Evolutionary conservation across 2,113 vertebrate species (phyloP), one percentile per base, ranked within the genome.

Genomic region (Dunckerocampus dactyliophorus): DNA sequence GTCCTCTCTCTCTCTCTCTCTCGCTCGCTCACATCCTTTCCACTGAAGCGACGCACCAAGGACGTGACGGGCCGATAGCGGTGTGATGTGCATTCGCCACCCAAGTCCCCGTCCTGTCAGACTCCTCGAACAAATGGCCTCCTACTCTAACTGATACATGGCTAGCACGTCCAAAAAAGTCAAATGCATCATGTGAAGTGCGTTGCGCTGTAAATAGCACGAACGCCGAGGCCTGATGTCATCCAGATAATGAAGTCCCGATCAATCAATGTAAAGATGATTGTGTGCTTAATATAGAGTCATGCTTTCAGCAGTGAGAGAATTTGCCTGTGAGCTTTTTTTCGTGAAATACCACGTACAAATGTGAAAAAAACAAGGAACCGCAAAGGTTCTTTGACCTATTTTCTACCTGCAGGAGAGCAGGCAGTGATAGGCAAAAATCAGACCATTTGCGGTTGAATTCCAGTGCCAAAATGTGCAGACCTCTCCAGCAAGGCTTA

Each of bases 231-330:
- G 64, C 72, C 79, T 79, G 52, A 57, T 80, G 86, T 74, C 86
- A 88, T 76, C 65, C 70, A 69, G 71, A 81, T 87, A 85, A 88
- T 86, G 79, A 82, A 87, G 84, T 75, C 77, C 76, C 76, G 71
- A 70, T 82, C 73, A 84, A 15, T 84, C 71, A 43, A 28, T 34
- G 31, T 5, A 34, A 34, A 34, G 4, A 34, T 34, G 31, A 34
- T 7, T 21, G 57, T 5, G 31, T 16, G 58, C 63, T 46, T 46
- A 43, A 79, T 72, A 76, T 62, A 68, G 50, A 63, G 16, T 22
- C 28, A n/a, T 1, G 45, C 47, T 47, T 49, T 49, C 47, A n/a
- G 11, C 47, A 1, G 11, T n/a, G 17, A 19, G n/a, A 49, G 3
- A 49, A 19, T 62, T 67, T 61, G 49, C 69, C 62, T 50, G 19